Conservation (phyloP, 2,113 vertebrate species). For the Ceyx margarethae region DNA sequence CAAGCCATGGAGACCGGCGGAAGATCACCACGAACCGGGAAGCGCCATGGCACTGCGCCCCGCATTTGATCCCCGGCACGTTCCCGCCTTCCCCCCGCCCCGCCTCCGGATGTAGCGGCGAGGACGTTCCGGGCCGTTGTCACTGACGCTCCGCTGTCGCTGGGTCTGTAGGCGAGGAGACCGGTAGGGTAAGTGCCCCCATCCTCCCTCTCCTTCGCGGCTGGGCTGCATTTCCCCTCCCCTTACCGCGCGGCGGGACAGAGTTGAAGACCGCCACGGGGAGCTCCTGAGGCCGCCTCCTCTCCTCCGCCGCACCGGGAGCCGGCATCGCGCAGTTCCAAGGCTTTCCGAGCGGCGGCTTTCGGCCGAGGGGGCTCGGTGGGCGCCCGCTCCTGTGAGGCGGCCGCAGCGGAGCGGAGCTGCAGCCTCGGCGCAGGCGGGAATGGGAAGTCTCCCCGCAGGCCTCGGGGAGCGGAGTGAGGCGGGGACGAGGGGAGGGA, state of each 20-base stretch:
- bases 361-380: background rate
- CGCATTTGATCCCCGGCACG: rapidly evolving
- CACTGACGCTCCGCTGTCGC: conserved; percentile 28
- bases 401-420: background rate
- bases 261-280: too few species aligned
- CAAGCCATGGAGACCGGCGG: rapidly evolving
- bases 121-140: conserved; percentile 52
- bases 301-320: background rate
- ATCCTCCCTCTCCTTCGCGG: too few species aligned
- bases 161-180: background rate
- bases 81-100: background rate
- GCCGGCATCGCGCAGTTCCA: background rate
- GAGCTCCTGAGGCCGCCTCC: background rate
- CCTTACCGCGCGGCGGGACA: background rate
- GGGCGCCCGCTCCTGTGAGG: background rate
- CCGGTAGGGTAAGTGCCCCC: conserved; percentile 20
- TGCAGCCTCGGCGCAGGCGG: background rate
- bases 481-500: background rate
- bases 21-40: too few species aligned
- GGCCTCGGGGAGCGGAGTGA: background rate
- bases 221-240: background rate
- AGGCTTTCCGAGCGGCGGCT: background rate
- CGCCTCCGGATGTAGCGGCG: conserved; percentile 40
- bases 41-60: too few species aligned
- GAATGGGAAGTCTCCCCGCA: background rate